Evolutionary conservation across 2,113 vertebrate genomes (phyloP).

Genomic region (Petrocephalus zakoni): DNA sequence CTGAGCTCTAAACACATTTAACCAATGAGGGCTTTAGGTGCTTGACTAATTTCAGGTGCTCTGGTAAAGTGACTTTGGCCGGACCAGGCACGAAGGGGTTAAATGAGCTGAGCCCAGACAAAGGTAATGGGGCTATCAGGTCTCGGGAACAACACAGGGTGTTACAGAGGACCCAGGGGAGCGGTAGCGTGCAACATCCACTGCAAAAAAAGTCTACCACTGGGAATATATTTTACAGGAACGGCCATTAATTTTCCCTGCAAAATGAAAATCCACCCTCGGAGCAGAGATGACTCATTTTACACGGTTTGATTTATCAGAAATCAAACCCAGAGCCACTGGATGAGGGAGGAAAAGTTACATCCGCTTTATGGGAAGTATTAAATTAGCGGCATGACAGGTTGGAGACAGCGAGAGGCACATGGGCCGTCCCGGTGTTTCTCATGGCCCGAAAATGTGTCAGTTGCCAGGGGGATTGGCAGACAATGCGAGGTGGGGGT

Average conservation of each 20-base stretch:
- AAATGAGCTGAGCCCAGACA: constrained; percentile 10
- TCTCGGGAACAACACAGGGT: constrained; percentile 5
- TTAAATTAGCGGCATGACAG: constrained; percentile 54
- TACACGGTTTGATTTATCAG: constrained; percentile 64
- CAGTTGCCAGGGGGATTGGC: constrained; percentile 49
- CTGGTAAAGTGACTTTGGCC: neutral
- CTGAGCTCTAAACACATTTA: neutral
- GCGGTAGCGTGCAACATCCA: constrained; percentile 15
- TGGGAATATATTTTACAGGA: constrained; percentile 31
- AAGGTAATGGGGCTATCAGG: constrained; percentile 18
- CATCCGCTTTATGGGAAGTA: constrained; percentile 40
- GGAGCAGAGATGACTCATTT: constrained; percentile 57
- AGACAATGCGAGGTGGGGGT: constrained; percentile 36
- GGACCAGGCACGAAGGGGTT: constrained; percentile 21
- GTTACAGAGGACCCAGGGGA: constrained; percentile 21
- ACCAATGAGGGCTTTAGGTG: neutral
- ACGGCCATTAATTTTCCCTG: constrained; percentile 46
- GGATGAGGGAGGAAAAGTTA: constrained; percentile 35
- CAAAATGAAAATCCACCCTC: constrained; percentile 35
- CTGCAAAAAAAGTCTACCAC: constrained; percentile 20
- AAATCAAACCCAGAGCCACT: constrained; percentile 62
- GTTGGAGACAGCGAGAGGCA: constrained; percentile 36
- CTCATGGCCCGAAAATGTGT: constrained; percentile 43
- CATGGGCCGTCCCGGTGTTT: constrained; percentile 20
- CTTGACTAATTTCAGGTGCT: neutral